Conservation (phyloP, 2,113 vertebrate species). For the Serinus canaria region DNA sequence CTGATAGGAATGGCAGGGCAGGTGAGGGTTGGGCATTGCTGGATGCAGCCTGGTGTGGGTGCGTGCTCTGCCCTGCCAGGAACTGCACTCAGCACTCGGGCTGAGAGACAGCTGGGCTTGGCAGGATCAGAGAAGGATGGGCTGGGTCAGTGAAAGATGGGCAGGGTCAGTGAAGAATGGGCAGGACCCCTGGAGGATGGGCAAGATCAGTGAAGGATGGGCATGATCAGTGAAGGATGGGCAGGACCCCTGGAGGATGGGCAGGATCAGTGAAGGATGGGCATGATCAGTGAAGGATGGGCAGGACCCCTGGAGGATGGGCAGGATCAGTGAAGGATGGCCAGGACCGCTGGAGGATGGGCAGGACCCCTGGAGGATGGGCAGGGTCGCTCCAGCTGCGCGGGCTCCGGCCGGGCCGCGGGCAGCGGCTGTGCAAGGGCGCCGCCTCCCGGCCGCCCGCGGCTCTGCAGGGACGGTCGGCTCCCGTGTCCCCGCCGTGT, state of each 20-base stretch:
- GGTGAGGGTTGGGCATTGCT: neutral
- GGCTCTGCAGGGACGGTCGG: neutral
- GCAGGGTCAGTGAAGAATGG: neutral
- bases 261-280: accelerated
- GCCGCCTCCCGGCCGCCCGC: neutral
- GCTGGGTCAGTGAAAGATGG: no score
- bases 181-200: accelerated
- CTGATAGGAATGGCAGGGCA: accelerated
- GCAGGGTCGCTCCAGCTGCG: neutral
- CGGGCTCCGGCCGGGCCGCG: neutral
- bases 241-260: no score
- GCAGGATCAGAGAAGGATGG: accelerated
- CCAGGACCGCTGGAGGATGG: accelerated
- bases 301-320: accelerated
- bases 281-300: neutral
- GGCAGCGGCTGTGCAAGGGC: neutral
- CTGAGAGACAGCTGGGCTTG: neutral
- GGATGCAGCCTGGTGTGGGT: accelerated
- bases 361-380: accelerated
- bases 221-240: accelerated
- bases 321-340: accelerated
- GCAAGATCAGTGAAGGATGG: accelerated
- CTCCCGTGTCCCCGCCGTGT: neutral
- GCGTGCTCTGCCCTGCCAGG: accelerated
- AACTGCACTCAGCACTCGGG: accelerated